Percentiles rank a stretch among this genome's conserved stretches.
These are phyloP conservation scores for Schizotus pectinicornis DNA, from an alignment of 2,888 invertebrate species.

Conservation along the genomic window DNA sequence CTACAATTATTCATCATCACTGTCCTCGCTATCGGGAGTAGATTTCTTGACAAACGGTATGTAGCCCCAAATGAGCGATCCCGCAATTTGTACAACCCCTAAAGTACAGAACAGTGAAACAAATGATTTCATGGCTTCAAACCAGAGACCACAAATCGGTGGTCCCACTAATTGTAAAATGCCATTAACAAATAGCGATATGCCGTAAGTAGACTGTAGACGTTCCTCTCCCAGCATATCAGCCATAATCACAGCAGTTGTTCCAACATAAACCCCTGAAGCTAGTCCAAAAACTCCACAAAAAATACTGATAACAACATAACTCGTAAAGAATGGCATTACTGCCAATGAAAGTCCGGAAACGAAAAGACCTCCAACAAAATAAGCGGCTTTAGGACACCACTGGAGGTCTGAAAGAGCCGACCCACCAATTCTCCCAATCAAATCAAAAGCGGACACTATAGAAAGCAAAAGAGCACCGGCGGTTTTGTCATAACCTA, in stretches of 20 bases:
- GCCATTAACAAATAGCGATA: constrained; percentile 84
- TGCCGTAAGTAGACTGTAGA: constrained; percentile 85
- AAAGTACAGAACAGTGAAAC: constrained; percentile 75
- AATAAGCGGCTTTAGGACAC: constrained; percentile 83
- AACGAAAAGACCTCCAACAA: constrained; percentile 76
- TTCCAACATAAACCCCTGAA: constrained; percentile 84
- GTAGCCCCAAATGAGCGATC: constrained; percentile 76
- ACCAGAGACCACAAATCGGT: constrained; percentile 80
- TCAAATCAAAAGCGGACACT: constrained; percentile 80
- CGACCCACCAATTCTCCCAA: constrained; percentile 85
- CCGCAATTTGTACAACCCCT: constrained; percentile 74
- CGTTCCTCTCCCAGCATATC: constrained; percentile 85
- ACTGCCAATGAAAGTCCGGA: constrained; percentile 78
- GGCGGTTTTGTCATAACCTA: constrained; percentile 73
- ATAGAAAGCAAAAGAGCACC: constrained; percentile 79
- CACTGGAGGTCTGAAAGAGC: constrained; percentile 78
- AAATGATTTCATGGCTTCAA: constrained; percentile 67
- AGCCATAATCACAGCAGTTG: constrained; percentile 87
- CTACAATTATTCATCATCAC: constrained; percentile 11
- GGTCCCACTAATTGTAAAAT: constrained; percentile 82
- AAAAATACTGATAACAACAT: constrained; percentile 68
- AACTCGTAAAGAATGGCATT: constrained; percentile 72
- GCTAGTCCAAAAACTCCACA: constrained; percentile 82
- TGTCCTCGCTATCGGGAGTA: constrained; percentile 6
- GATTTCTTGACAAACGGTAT: constrained; percentile 70